Conservation (phyloP, 2,888 invertebrate species). For the Phalera bucephala region DNA sequence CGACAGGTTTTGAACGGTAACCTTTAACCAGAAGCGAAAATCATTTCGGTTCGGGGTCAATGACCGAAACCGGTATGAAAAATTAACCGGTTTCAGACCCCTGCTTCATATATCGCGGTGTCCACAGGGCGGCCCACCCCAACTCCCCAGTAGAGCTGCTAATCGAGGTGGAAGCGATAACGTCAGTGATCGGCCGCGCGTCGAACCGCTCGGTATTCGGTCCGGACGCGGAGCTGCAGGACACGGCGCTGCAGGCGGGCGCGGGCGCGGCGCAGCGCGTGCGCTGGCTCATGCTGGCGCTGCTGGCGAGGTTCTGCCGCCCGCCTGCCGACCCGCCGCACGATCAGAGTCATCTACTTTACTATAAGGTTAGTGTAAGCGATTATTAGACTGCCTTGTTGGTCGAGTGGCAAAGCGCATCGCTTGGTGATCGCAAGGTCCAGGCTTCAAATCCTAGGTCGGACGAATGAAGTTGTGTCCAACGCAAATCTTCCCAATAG, state of each 20-base stretch:
- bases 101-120: too few relatives aligned
- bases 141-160: slow-evolving; percentile 86
- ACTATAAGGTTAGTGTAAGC: slow-evolving; percentile 68
- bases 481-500: background rate
- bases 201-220: slow-evolving; percentile 79
- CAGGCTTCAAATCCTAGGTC: too few relatives aligned
- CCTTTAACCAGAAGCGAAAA: too few relatives aligned
- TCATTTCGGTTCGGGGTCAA: too few relatives aligned
- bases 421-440: too few relatives aligned
- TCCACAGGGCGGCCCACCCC: slow-evolving; percentile 73
- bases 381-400: too few relatives aligned
- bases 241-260: slow-evolving; percentile 64
- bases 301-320: slow-evolving; percentile 87
- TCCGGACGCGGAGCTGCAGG: slow-evolving; percentile 35
- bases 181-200: slow-evolving; percentile 88
- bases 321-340: slow-evolving; percentile 44
- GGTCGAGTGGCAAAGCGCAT: too few relatives aligned
- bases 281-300: slow-evolving; percentile 88
- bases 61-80: too few relatives aligned
- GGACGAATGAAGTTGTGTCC: too few relatives aligned
- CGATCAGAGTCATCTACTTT: slow-evolving; percentile 32
- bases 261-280: slow-evolving; percentile 86
- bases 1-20: too few relatives aligned
- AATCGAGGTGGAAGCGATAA: slow-evolving; percentile 89
- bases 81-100: too few relatives aligned